Conservation (phyloP, 1,140 invertebrate species). For the Aphelenchoides besseyi region DNA sequence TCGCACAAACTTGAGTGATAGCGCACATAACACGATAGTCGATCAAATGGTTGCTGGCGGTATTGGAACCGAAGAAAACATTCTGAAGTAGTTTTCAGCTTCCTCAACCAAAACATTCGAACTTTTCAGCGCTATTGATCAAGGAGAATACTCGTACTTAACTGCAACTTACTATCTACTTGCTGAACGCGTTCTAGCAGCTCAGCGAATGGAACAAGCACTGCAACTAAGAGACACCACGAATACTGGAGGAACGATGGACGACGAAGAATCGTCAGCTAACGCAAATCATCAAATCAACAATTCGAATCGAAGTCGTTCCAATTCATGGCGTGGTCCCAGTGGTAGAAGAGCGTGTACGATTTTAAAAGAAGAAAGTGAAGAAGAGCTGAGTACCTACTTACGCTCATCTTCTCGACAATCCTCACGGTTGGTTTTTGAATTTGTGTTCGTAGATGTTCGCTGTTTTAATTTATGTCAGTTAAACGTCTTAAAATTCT, state of each 20-base stretch:
- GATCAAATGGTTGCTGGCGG: constrained; percentile 79
- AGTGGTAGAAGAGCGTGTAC: constrained; percentile 49
- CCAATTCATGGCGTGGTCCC: constrained; percentile 50
- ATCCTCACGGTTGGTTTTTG: constrained; percentile 55
- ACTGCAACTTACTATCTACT: constrained; percentile 96
- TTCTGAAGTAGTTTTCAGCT: constrained; percentile 31
- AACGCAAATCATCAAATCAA: constrained; percentile 5
- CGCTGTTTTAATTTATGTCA: constrained; percentile 3
- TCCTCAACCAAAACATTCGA: not conserved
- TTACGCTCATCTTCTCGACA: constrained; percentile 56
- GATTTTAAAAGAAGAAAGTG: constrained; percentile 61
- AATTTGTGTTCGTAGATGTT: constrained; percentile 3
- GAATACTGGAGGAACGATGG: not conserved
- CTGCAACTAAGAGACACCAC: constrained; percentile 1
- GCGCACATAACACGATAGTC: constrained; percentile 84
- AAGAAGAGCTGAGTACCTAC: constrained; percentile 59
- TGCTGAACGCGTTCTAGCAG: constrained; percentile 76
- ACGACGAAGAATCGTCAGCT: constrained; percentile 3
- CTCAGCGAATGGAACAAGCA: constrained; percentile 54
- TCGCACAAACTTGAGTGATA: constrained; percentile 78
- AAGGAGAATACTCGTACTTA: constrained; percentile 94
- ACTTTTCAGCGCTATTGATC: constrained; percentile 78
- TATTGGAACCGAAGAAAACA: constrained; percentile 75
- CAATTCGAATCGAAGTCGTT: constrained; percentile 36
- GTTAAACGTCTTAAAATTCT: constrained; percentile 19